A percentile compares a stretch with the other conserved stretches of the same genome.
Conservation (phyloP, 2,113 vertebrate species). For the Calonectris borealis region DNA sequence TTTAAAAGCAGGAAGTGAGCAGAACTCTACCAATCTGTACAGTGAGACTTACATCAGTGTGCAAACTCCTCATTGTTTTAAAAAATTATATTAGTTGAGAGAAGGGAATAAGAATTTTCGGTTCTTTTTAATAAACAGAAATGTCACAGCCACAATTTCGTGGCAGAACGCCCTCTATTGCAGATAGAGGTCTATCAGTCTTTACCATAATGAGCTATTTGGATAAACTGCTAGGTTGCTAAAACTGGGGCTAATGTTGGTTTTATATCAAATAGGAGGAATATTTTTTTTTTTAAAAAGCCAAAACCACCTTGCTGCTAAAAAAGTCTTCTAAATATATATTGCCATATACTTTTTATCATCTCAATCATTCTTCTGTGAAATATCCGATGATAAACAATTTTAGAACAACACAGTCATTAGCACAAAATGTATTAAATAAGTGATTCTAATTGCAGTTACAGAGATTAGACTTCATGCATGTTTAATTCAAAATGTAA, state of each 20-base stretch:
- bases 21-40: background rate
- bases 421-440: conserved; percentile 10
- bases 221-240: background rate
- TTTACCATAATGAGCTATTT: background rate
- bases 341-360: background rate
- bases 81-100: background rate
- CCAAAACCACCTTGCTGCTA: background rate
- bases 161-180: background rate
- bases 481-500: conserved; percentile 45
- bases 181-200: background rate
- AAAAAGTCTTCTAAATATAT: background rate
- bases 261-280: background rate
- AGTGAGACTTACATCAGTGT: background rate
- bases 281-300: background rate
- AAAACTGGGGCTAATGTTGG: background rate
- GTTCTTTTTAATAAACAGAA: background rate
- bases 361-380: background rate
- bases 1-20: background rate
- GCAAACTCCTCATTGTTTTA: background rate
- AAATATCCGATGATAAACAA: background rate
- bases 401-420: conserved; percentile 8
- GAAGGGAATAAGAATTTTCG: background rate
- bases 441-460: conserved; percentile 2
- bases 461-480: conserved; percentile 25
- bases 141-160: background rate